Base-by-base conservation (phyloP, 1,140 invertebrate species). In the Drosophila quadrilineata region DNA sequence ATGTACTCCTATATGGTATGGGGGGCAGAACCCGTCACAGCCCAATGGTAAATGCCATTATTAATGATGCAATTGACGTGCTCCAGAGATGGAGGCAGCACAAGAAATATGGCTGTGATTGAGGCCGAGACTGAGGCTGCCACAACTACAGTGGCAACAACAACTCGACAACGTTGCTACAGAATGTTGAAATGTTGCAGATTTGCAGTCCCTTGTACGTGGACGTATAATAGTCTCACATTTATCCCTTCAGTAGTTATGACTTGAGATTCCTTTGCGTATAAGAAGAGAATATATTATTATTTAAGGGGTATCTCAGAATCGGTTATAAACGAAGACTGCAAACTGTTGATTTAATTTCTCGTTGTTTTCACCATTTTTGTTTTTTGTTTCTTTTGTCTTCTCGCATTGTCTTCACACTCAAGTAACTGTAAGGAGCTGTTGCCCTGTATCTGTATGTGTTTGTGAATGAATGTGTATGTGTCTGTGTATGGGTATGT, bases 41-140 rank as follows among this genome's bases (percentile, higher is more conserved):
- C 46, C 57, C 45, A 48, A 29, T 64, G 69, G 66, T 62, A 58
- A 79, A 75, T 65, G 77, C 40, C 53, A 62, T 82, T 84, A 84
- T 82, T 82, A 82, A 82, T 82, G 77, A 76, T 70, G 69, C 77
- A 82, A 73, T 82, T 82, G 77, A 62, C 77, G 59, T 69, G 76
- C 50, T 36, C 16, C 38, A 4, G 54, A 28, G 69, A 40, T 3
- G 31, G 16, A 62, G 40, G 50, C 22, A 21, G 12, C 14, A 31
- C 10, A 54, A 40, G 59, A 60, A 45, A 66, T 53, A 74, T 66
- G 28, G 43, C 8, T 26, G 31, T 26, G n/a, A n/a, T n/a, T n/a
- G n/a, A n/a, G n/a, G n/a, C n/a, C n/a, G n/a, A 49, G 35, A 24
- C 45, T 62, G 5, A 10, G 12, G 5, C 52, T 26, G 14, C 29